Evolutionary conservation across 37 sponge, comb jelly and placozoan species (phyloP), one percentile per base, ranked within the genome.

Genomic region (Beroe forskalii): DNA sequence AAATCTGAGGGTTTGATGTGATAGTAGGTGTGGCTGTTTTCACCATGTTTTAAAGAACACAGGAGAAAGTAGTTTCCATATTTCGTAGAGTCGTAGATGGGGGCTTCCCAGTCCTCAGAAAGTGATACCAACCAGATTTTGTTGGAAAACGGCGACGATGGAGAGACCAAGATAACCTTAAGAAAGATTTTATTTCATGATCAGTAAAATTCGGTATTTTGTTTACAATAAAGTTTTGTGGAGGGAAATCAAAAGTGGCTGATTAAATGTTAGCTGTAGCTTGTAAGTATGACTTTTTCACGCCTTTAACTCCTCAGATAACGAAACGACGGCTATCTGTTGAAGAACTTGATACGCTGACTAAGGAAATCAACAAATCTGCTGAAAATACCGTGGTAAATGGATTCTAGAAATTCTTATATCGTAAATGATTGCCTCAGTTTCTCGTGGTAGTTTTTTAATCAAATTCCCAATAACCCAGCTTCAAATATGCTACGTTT

Each of bases 11-110:
- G n/a, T n/a, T n/a, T n/a, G n/a, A n/a, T n/a, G n/a, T n/a, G n/a
- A n/a, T n/a, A n/a, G n/a, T n/a, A n/a, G n/a, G n/a, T n/a, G n/a
- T n/a, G n/a, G n/a, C n/a, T n/a, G n/a, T n/a, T n/a, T n/a, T n/a
- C n/a, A n/a, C n/a, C n/a, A n/a, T n/a, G n/a, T n/a, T n/a, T n/a
- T n/a, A n/a, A n/a, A n/a, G n/a, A n/a, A n/a, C n/a, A n/a, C n/a
- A n/a, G n/a, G n/a, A n/a, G n/a, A n/a, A n/a, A n/a, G n/a, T n/a
- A n/a, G n/a, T n/a, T n/a, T n/a, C n/a, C n/a, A n/a, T n/a, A n/a
- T n/a, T n/a, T n/a, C n/a, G n/a, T n/a, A n/a, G n/a, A n/a, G n/a
- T 48, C 12, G 55, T 48, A 48, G 55, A 80, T 80, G 86, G 86
- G 86, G 9, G 28, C 86, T 41, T 44, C 44, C 3, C 86, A 80